These are phyloP conservation scores for Smittia aterrima DNA, from an alignment of 2,888 invertebrate species.

Conservation along the genomic window DNA sequence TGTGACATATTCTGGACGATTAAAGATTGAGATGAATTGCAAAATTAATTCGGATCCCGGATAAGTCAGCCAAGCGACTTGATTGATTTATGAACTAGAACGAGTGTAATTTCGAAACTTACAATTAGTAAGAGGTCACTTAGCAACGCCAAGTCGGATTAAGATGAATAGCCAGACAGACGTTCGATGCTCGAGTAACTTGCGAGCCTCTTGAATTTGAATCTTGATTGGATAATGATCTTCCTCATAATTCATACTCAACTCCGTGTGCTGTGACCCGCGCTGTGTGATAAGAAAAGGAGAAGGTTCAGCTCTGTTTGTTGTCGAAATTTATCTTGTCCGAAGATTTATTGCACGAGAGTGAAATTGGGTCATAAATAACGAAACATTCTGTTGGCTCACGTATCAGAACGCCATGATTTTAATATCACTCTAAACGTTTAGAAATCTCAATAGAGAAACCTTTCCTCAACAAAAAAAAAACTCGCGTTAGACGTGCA, in stretches of 20 bases:
- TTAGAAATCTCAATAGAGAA: too few relatives aligned
- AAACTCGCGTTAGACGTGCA: too few relatives aligned
- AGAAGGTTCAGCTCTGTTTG: not conserved
- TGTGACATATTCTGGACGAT: not conserved
- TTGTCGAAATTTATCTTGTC: not conserved
- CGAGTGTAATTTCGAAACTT: too few relatives aligned
- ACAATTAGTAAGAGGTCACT: not conserved
- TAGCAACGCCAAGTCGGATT: not conserved
- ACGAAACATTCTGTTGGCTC: too few relatives aligned
- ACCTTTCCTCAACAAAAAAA: too few relatives aligned
- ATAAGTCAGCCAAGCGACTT: too few relatives aligned
- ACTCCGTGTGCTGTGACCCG: not conserved
- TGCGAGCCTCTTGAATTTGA: not conserved
- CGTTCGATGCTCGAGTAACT: not conserved
- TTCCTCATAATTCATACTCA: conserved; percentile 9
- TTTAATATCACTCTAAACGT: too few relatives aligned
- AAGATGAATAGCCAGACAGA: not conserved
- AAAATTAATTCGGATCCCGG: too few relatives aligned
- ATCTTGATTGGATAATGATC: conserved; percentile 20
- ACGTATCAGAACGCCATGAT: too few relatives aligned
- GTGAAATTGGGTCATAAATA: not conserved
- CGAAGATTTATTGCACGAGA: not conserved
- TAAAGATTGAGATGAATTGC: not conserved
- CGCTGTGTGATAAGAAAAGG: not conserved
- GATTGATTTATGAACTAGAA: too few relatives aligned